These are phyloP conservation scores for Micromussa lordhowensis DNA, from an alignment of 92 coral and sea anemone species.

Conservation along the genomic window DNA sequence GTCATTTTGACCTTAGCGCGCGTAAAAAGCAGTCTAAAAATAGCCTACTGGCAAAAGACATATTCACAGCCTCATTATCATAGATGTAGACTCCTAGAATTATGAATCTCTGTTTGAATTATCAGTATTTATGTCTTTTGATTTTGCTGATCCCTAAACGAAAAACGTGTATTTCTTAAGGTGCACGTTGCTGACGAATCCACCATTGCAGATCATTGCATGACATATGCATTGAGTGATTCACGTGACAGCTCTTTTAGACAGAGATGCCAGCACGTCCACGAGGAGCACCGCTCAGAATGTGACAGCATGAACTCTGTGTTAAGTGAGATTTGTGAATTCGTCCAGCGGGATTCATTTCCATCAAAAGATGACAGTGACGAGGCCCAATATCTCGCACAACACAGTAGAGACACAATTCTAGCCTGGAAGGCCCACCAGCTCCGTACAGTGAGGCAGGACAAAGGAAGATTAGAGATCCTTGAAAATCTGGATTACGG, in stretches of 20 bases:
- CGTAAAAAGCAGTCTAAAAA: no score
- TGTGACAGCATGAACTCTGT: conserved; percentile 41
- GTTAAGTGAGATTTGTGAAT: conserved; percentile 27
- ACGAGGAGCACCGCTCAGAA: conserved; percentile 39
- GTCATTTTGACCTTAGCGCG: no score
- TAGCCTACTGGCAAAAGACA: no score
- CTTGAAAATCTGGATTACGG: conserved; percentile 20
- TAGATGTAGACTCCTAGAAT: no score
- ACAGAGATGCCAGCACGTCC: conserved; percentile 33
- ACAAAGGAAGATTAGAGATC: conserved; percentile 48
- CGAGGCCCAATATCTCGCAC: conserved; percentile 33
- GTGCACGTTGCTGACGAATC: conserved; percentile 54
- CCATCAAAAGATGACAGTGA: conserved; percentile 48
- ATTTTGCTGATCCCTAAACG: no score
- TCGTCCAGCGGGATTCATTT: conserved; percentile 25
- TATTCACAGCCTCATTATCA: neutral
- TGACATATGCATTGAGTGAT: conserved; percentile 62
- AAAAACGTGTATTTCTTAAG: neutral
- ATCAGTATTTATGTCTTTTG: no score
- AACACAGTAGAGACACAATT: conserved; percentile 39
- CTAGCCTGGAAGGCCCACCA: conserved; percentile 69
- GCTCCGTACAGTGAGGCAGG: conserved; percentile 62
- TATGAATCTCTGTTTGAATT: no score
- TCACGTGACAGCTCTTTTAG: conserved; percentile 31
- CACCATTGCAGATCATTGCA: conserved; percentile 56